Conservation (phyloP, 35 echinoderm and acorn worm species). For the Hemicentrotus pulcherrimus region DNA sequence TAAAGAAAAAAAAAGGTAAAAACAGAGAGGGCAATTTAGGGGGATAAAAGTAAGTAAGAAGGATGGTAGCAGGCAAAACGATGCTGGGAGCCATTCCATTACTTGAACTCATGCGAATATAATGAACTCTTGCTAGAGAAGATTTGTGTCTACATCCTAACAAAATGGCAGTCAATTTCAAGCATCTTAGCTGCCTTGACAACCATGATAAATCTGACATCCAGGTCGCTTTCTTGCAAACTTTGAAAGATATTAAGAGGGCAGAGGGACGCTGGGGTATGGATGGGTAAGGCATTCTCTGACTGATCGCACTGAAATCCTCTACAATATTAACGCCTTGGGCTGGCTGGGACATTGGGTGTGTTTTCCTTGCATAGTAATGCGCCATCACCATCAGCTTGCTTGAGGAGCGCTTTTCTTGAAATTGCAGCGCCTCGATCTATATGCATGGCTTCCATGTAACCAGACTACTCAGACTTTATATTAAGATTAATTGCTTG, state of each 20-base stretch:
- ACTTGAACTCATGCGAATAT: not conserved
- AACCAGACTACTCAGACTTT: not conserved
- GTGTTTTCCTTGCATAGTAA: not conserved
- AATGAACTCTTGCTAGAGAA: not conserved
- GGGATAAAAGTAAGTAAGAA: not conserved
- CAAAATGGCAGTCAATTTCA: constrained; percentile 10
- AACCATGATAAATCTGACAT: not conserved
- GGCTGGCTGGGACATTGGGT: not conserved
- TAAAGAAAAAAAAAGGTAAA: not conserved
- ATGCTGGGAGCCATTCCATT: not conserved
- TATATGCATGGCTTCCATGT: not conserved
- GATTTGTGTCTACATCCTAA: not conserved
- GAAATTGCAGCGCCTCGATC: not conserved
- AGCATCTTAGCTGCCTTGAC: not conserved
- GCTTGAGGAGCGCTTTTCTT: not conserved
- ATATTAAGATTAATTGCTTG: not conserved
- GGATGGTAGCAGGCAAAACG: not conserved
- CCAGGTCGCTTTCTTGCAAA: not conserved
- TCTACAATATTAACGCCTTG: not conserved
- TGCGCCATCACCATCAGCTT: not conserved
- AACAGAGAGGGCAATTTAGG: not conserved
- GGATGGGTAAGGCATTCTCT: not conserved
- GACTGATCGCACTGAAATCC: not conserved
- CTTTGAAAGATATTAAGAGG: not conserved
- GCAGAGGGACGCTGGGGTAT: not conserved